Conservation (phyloP, 2,888 invertebrate genomes). For the Drosophila colorata region DNA sequence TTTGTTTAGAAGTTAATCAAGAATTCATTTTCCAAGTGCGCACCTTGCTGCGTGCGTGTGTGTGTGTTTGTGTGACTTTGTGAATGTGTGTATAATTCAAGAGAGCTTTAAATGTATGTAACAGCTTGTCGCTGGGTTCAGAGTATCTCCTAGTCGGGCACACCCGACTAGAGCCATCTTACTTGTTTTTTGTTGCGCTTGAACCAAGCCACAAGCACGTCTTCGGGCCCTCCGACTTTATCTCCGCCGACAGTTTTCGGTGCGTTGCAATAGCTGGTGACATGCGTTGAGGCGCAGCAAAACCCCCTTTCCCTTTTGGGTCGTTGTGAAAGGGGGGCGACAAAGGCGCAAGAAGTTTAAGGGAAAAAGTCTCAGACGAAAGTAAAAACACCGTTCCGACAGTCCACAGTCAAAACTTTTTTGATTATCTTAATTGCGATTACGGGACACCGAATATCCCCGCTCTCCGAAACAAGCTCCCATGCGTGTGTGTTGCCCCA, state of each 20-base stretch:
- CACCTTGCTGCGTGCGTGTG: too few relatives aligned
- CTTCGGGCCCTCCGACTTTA: slow-evolving; percentile 37
- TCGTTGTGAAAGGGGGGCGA: slow-evolving; percentile 1
- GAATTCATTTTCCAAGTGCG: too few relatives aligned
- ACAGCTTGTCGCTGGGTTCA: too few relatives aligned
- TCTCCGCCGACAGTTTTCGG: slow-evolving; percentile 37
- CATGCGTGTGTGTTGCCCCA: slow-evolving; percentile 68
- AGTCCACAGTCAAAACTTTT: slow-evolving; percentile 78
- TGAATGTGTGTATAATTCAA: too few relatives aligned
- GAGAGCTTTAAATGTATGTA: too few relatives aligned
- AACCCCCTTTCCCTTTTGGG: background rate
- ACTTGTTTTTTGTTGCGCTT: slow-evolving; percentile 6
- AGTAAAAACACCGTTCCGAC: slow-evolving; percentile 72
- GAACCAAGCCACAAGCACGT: slow-evolving; percentile 32
- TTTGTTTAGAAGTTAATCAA: too few relatives aligned
- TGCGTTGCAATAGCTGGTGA: slow-evolving; percentile 51
- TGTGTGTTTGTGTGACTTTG: too few relatives aligned
- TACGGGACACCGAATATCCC: slow-evolving; percentile 51
- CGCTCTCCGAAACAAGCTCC: background rate
- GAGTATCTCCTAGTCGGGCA: too few relatives aligned
- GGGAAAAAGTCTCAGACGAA: slow-evolving; percentile 46
- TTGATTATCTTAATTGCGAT: slow-evolving; percentile 81
- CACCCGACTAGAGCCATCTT: background rate
- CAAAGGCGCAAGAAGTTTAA: slow-evolving; percentile 26
- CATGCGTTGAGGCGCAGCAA: slow-evolving; percentile 42